A percentile compares a stretch with the other conserved stretches of the same genome.
These are phyloP conservation scores for Aplidium turbinatum DNA, from an alignment of 23 tunicate species.

Conservation along the genomic window DNA sequence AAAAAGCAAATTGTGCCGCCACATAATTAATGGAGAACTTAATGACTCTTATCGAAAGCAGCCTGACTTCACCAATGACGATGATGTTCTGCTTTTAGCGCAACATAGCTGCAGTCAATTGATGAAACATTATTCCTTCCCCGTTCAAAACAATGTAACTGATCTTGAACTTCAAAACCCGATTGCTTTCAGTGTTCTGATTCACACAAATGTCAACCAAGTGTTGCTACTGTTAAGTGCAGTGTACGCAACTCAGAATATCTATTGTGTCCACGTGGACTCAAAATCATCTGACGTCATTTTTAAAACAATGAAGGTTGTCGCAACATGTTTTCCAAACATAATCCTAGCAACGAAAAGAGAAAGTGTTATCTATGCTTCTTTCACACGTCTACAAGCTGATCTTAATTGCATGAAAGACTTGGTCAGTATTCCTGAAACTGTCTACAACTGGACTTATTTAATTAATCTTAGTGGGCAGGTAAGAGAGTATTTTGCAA, in stretches of 20 bases:
- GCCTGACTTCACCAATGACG: too few species aligned
- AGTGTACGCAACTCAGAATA: slow-evolving; percentile 63
- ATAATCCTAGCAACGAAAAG: slow-evolving; percentile 37
- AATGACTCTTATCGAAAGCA: too few species aligned
- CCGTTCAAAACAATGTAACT: not conserved
- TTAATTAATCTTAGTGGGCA: slow-evolving; percentile 75
- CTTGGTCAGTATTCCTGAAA: slow-evolving; percentile 10
- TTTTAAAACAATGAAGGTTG: slow-evolving; percentile 5
- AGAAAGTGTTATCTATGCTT: slow-evolving; percentile 57
- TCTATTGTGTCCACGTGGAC: slow-evolving; percentile 75
- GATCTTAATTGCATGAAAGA: slow-evolving; percentile 81
- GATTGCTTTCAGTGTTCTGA: slow-evolving; percentile 60
- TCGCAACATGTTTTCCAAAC: slow-evolving; percentile 61
- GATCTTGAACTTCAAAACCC: slow-evolving; percentile 36
- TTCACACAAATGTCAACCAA: slow-evolving; percentile 48
- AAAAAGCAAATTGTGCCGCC: too few species aligned
- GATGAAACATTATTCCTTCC: too few species aligned
- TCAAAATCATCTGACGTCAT: slow-evolving; percentile 18
- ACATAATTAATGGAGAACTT: too few species aligned
- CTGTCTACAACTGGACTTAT: slow-evolving; percentile 52
- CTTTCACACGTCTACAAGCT: slow-evolving; percentile 54
- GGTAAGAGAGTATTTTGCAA: too few species aligned
- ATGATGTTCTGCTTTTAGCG: too few species aligned
- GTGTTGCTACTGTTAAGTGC: slow-evolving; percentile 55
- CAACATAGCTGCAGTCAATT: too few species aligned